Conservation (phyloP, 2,888 invertebrate genomes). For the Resseliella maxima region DNA sequence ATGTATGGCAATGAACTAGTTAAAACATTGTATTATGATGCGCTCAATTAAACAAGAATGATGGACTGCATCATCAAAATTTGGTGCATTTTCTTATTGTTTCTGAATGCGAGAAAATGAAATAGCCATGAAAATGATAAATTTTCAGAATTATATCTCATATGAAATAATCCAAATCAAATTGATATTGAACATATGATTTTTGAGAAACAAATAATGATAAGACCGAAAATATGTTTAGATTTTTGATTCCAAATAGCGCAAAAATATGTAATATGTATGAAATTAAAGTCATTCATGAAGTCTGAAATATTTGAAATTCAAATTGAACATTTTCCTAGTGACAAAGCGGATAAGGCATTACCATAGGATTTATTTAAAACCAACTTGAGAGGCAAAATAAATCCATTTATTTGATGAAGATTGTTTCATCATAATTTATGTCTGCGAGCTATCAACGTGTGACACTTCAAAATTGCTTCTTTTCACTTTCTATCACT, state of each 20-base stretch:
- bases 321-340: neutral
- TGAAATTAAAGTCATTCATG: no score
- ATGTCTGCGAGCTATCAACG: neutral
- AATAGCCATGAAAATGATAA: no score
- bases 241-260: no score
- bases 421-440: constrained; percentile 14
- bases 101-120: neutral
- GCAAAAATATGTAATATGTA: no score
- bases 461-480: neutral
- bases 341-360: neutral
- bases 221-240: no score
- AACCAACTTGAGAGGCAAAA: neutral
- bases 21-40: neutral
- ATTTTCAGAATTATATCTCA: no score
- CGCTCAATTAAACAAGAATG: no score
- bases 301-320: neutral
- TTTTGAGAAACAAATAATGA: no score
- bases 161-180: no score
- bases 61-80: no score
- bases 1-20: constrained; percentile 35
- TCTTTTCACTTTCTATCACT: neutral
- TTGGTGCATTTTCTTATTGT: no score
- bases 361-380: neutral
- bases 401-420: constrained; percentile 2
- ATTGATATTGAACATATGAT: no score